phyloP scores from a whole-genome alignment of 1,140 invertebrate species.

The Drosophila sturtevanti region DNA sequence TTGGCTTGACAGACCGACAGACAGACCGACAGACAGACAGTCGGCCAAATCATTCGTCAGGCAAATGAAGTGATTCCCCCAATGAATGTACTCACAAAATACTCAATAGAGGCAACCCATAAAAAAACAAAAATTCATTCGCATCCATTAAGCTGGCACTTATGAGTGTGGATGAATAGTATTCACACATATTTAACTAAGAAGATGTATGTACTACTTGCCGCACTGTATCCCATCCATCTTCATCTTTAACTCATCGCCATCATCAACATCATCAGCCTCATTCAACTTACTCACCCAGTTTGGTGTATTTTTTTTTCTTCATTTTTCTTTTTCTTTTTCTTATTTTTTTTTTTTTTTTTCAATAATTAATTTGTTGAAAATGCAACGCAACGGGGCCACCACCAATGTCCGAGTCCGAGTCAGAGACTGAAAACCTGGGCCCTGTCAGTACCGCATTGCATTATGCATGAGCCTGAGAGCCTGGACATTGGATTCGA shows the following conservation, averaged over 20 bases:
- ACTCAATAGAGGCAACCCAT: neutral
- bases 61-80: neutral
- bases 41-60: neutral
- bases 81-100: neutral
- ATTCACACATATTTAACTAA: neutral
- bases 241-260: conserved; percentile 1
- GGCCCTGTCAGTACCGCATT: conserved; percentile 37
- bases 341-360: conserved; percentile 68
- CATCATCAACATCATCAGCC: conserved; percentile 3
- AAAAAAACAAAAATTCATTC: neutral
- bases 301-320: neutral
- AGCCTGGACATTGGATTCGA: conserved; percentile 2
- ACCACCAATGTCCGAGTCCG: conserved; percentile 52
- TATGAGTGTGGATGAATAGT: no score
- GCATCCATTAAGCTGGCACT: neutral
- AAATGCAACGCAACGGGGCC: conserved; percentile 72
- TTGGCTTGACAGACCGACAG: conserved; percentile 2
- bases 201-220: neutral
- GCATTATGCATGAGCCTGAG: conserved; percentile 72
- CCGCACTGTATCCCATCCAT: neutral
- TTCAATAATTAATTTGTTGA: conserved; percentile 80
- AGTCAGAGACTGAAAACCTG: neutral
- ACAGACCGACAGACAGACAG: neutral
- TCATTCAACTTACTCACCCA: conserved; percentile 8
- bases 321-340: neutral